Percentiles rank a stretch among this genome's conserved stretches.
Evolutionary conservation across 2,113 vertebrate species (phyloP).

Genomic region (Pseudorectes ferrugineus): DNA sequence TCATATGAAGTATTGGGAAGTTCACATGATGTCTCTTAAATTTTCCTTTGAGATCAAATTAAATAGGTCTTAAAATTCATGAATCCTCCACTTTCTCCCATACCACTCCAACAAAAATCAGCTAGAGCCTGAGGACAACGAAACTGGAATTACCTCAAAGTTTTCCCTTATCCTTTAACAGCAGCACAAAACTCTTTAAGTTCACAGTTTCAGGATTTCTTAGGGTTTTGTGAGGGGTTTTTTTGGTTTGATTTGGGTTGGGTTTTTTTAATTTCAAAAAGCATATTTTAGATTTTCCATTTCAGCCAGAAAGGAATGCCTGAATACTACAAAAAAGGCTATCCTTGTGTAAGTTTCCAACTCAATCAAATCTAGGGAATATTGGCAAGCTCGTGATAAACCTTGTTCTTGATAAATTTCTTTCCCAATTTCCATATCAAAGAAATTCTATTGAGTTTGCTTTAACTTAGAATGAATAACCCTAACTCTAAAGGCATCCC

Average conservation of each 20-base stretch:
- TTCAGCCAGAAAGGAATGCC: not conserved
- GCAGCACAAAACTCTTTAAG: not conserved
- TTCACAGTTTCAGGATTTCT: not conserved
- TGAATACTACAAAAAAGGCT: not conserved
- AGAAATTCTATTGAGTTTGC: not conserved
- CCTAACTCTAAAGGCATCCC: not conserved
- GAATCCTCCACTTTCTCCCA: not conserved
- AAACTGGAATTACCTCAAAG: not conserved
- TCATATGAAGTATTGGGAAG: not conserved
- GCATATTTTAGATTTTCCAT: not conserved
- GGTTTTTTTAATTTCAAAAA: not conserved
- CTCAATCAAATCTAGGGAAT: not conserved
- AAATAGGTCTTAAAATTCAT: not conserved
- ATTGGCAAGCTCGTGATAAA: not conserved
- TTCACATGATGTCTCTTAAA: not conserved
- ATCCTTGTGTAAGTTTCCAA: not conserved
- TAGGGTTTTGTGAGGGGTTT: not conserved
- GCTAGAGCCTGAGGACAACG: not conserved
- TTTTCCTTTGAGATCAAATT: not conserved
- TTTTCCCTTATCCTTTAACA: not conserved
- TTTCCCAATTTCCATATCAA: not conserved
- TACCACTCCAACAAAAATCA: not conserved
- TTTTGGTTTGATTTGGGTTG: not conserved
- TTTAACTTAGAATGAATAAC: not conserved
- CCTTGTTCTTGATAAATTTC: not conserved